Conservation (phyloP, 2,797 vertebrate species). For the Microctenopoma stevenorrisi region DNA sequence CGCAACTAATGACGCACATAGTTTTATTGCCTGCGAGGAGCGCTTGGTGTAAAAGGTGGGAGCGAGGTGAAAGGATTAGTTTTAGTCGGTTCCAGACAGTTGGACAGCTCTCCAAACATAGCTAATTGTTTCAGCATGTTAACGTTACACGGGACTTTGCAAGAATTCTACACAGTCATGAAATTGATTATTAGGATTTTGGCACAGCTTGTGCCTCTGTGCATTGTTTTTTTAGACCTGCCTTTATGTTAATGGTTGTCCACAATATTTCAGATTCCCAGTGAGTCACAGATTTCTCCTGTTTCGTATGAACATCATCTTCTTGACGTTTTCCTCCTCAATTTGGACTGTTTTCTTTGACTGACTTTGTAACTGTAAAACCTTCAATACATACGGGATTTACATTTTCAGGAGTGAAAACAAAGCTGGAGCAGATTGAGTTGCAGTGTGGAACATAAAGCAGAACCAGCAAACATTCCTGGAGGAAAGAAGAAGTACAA, state of each 20-base stretch:
- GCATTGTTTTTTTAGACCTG: background rate
- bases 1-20: conserved; percentile 23
- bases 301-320: background rate
- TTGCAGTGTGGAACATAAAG: conserved; percentile 28
- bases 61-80: conserved; percentile 47
- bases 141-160: conserved; percentile 9
- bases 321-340: conserved; percentile 20
- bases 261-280: conserved; percentile 17
- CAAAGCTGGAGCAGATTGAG: conserved; percentile 13
- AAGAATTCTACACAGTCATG: conserved; percentile 19
- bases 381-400: conserved; percentile 13
- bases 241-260: background rate
- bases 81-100: conserved; percentile 24
- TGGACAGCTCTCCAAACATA: conserved; percentile 49
- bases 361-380: conserved; percentile 28
- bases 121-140: conserved; percentile 9
- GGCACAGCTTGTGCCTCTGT: conserved; percentile 9
- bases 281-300: background rate
- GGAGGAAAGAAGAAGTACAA: conserved; percentile 23
- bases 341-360: conserved; percentile 26
- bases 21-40: conserved; percentile 42
- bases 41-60: conserved; percentile 10
- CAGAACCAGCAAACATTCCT: conserved; percentile 24
- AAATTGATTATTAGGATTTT: conserved; percentile 10
- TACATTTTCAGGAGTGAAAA: conserved; percentile 23